Evolutionary conservation across 2,888 invertebrate genomes (phyloP).

Genomic region (Caenorhabditis wallacei): DNA sequence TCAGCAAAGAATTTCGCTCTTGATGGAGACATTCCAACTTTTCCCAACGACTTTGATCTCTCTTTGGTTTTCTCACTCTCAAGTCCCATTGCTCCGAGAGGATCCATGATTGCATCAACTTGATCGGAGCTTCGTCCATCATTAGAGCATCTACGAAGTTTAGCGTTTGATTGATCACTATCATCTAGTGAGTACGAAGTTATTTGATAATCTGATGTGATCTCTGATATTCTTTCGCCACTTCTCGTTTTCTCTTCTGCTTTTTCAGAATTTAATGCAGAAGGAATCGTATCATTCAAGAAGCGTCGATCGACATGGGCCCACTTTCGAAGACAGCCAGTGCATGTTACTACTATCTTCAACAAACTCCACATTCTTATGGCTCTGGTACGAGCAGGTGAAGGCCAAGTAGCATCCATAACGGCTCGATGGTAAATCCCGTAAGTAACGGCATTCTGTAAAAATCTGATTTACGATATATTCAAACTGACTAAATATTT

Average conservation of each 20-base stretch:
- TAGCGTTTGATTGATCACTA: not conserved
- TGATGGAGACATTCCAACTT: constrained; percentile 77
- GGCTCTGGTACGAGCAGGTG: constrained; percentile 70
- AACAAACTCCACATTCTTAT: constrained; percentile 74
- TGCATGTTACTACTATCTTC: constrained; percentile 53
- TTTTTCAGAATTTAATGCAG: constrained; percentile 4
- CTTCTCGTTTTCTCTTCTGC: too few relatives aligned
- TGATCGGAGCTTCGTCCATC: not conserved
- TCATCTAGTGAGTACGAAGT: constrained; percentile 44
- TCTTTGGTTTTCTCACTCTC: constrained; percentile 13
- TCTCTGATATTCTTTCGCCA: constrained; percentile 10
- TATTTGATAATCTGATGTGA: constrained; percentile 47
- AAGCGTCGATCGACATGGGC: constrained; percentile 40
- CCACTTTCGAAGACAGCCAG: constrained; percentile 36
- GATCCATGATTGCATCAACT: constrained; percentile 35
- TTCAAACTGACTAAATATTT: not conserved
- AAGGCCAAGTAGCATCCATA: constrained; percentile 78
- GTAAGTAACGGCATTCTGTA: constrained; percentile 94
- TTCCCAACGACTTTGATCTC: constrained; percentile 45
- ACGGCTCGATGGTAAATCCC: constrained; percentile 92
- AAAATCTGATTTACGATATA: too few relatives aligned
- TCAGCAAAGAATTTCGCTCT: constrained; percentile 80
- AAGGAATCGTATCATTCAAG: too few relatives aligned
- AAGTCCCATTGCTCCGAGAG: constrained; percentile 53
- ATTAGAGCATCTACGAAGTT: not conserved